Conservation (phyloP, 2,797 vertebrate genomes). For the Clarias fuscus region DNA sequence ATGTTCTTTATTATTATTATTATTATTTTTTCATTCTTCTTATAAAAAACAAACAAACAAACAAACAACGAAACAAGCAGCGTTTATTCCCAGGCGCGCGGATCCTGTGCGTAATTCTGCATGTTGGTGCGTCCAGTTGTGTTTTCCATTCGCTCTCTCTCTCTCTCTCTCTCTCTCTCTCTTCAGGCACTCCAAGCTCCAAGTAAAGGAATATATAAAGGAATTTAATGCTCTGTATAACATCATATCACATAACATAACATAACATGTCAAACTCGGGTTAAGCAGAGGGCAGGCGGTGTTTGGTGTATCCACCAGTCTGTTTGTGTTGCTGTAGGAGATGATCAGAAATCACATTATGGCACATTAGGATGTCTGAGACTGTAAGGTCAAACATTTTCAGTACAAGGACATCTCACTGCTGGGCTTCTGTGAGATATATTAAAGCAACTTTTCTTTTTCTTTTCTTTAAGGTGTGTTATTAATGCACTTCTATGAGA, state of each 20-base stretch:
- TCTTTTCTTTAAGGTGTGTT: no score
- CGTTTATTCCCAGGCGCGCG: background rate
- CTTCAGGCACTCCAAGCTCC: no score
- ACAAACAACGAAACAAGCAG: background rate
- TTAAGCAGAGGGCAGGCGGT: background rate
- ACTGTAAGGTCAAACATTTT: conserved; percentile 21
- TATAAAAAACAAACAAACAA: no score
- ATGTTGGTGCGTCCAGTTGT: background rate
- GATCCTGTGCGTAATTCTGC: conserved; percentile 10
- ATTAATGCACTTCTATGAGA: background rate
- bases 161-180: no score
- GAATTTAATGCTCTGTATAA: background rate
- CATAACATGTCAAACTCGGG: background rate
- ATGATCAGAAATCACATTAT: background rate
- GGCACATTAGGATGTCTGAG: conserved; percentile 14
- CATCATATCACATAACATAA: background rate
- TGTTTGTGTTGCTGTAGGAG: background rate
- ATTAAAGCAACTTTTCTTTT: background rate
- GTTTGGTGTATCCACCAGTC: background rate
- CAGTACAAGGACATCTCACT: conserved; percentile 3
- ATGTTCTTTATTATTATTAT: background rate
- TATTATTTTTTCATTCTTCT: no score
- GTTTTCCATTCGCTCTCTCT: background rate
- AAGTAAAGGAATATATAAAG: background rate
- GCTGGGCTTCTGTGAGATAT: background rate